These are phyloP conservation scores for Peromyscus melanophrys DNA, from an alignment of 2,797 vertebrate species.

Conservation along the genomic window DNA sequence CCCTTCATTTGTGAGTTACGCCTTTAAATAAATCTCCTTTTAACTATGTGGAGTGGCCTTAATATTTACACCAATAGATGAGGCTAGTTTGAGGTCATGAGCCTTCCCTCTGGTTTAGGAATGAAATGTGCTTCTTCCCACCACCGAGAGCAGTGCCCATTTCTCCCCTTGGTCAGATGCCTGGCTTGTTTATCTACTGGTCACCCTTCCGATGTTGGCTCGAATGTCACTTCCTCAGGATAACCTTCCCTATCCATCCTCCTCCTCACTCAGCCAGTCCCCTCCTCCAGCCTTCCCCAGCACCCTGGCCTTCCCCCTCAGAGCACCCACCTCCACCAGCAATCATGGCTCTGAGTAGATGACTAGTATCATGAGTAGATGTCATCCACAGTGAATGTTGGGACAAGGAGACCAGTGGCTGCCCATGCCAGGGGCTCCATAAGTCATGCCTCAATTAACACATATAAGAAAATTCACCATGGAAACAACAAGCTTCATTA, in stretches of 20 bases:
- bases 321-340: not conserved
- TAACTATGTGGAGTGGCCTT: too few species aligned
- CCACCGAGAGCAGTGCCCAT: not conserved
- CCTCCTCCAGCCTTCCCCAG: not conserved
- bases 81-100: not conserved
- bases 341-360: not conserved
- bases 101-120: not conserved
- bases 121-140: not conserved
- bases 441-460: not conserved
- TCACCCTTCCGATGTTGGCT: not conserved
- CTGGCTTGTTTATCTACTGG: not conserved
- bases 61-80: too few species aligned
- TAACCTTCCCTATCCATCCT: not conserved
- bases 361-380: not conserved
- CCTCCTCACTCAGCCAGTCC: not conserved
- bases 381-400: not conserved
- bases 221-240: not conserved
- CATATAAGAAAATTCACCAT: not conserved
- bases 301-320: not conserved
- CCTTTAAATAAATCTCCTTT: too few species aligned
- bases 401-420: not conserved
- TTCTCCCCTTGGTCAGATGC: not conserved
- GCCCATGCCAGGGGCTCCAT: not conserved
- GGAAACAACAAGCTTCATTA: not conserved
- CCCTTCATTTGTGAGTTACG: too few species aligned